Evolutionary conservation across 2,888 invertebrate species (phyloP).

Genomic region (Venusia cambrica): DNA sequence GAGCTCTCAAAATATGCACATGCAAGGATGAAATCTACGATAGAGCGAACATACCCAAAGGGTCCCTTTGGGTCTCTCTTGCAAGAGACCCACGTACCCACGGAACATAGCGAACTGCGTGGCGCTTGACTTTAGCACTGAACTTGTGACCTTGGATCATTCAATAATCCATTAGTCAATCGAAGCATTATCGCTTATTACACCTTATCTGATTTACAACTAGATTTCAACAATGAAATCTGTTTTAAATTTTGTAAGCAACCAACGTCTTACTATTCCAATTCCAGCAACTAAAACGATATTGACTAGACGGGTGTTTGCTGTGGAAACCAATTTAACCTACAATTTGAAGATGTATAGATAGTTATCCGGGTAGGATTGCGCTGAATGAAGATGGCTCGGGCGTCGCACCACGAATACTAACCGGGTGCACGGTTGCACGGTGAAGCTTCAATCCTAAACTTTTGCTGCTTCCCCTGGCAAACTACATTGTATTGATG

Average conservation of each 20-base stretch:
- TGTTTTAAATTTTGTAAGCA: background rate
- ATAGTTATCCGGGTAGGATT: slow-evolving; percentile 20
- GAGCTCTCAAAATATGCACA: too few relatives aligned
- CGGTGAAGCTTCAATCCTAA: slow-evolving; percentile 22
- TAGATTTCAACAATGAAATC: slow-evolving; percentile 4
- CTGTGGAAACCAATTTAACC: slow-evolving; percentile 28
- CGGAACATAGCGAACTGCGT: too few relatives aligned
- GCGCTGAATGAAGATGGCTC: slow-evolving; percentile 23
- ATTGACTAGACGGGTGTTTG: slow-evolving; percentile 21
- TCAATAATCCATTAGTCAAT: too few relatives aligned
- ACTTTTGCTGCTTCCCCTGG: slow-evolving; percentile 24
- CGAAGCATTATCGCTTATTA: too few relatives aligned
- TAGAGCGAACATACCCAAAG: too few relatives aligned
- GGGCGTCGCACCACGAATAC: slow-evolving; percentile 26
- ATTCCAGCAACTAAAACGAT: slow-evolving; percentile 13
- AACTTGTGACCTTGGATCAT: too few relatives aligned
- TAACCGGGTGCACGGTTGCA: slow-evolving; percentile 18
- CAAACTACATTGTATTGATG: slow-evolving; percentile 18
- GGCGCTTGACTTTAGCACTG: too few relatives aligned
- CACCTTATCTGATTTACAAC: too few relatives aligned
- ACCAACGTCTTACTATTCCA: slow-evolving; percentile 6
- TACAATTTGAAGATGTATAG: slow-evolving; percentile 26
- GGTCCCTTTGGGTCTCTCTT: too few relatives aligned
- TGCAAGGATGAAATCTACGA: too few relatives aligned
- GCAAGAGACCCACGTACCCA: too few relatives aligned